phyloP scores from a whole-genome alignment of 2,113 vertebrate species.

The Clarias macrocephalus region DNA sequence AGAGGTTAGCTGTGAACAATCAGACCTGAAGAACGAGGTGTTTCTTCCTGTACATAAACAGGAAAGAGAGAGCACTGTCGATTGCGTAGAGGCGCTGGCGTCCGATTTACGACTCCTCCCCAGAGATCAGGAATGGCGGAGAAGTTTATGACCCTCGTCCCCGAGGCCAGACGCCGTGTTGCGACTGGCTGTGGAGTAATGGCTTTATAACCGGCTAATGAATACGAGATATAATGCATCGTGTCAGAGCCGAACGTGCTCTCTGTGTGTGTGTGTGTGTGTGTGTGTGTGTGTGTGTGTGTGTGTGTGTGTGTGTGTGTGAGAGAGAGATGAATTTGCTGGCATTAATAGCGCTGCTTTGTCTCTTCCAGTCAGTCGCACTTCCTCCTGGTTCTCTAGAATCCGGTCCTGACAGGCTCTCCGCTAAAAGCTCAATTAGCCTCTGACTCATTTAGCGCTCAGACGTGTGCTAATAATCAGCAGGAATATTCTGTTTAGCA shows the following conservation, averaged over 20 bases:
- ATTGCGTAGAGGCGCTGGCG: not conserved
- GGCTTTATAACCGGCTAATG: constrained; percentile 23
- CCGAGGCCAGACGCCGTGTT: not conserved
- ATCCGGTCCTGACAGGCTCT: not conserved
- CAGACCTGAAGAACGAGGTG: not conserved
- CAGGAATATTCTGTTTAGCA: not conserved
- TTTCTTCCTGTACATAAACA: not conserved
- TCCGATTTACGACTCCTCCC: not conserved
- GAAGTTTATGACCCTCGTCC: constrained; percentile 33
- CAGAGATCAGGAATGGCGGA: not conserved
- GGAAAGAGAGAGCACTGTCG: not conserved
- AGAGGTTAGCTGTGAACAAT: not conserved
- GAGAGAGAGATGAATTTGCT: not conserved
- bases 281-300: constrained; percentile 24
- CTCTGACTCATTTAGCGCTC: not conserved
- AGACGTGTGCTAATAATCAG: not conserved
- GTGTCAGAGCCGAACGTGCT: not conserved
- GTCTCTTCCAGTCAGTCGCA: constrained; percentile 3
- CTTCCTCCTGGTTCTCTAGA: not conserved
- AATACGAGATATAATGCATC: not conserved
- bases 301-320: not conserved
- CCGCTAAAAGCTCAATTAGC: not conserved
- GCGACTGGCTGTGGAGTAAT: constrained; percentile 27
- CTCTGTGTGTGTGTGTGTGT: constrained; percentile 7
- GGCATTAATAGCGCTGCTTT: not conserved